Percentiles rank a stretch among this genome's conserved stretches.
These are phyloP conservation scores for Latrodectus geometricus DNA, from an alignment of 1,140 invertebrate genomes.

Conservation along the genomic window DNA sequence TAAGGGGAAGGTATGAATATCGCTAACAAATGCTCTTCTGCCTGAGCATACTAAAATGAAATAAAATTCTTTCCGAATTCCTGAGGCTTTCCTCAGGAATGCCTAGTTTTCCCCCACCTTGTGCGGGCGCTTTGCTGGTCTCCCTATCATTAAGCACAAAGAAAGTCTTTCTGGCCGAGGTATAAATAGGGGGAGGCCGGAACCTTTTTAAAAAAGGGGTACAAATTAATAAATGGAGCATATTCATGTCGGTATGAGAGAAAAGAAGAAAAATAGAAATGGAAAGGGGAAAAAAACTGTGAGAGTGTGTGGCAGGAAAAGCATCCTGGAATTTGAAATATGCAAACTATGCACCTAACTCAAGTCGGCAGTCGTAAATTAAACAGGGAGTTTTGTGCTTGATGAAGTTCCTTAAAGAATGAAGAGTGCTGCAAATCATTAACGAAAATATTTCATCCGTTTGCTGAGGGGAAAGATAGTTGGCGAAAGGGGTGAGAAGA, in stretches of 20 bases:
- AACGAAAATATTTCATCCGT: background rate
- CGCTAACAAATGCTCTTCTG: background rate
- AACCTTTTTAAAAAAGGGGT: background rate
- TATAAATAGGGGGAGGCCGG: background rate
- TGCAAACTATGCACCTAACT: background rate
- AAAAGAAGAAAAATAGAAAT: background rate
- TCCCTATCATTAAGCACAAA: background rate
- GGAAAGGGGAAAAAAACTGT: background rate
- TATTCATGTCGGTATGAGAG: background rate
- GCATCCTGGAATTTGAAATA: background rate
- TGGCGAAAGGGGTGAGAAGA: background rate
- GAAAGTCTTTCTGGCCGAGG: background rate
- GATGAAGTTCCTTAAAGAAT: background rate
- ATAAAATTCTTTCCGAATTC: slow-evolving; percentile 23
- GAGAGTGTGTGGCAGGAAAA: background rate
- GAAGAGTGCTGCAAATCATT: background rate
- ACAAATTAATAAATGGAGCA: background rate
- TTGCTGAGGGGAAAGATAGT: background rate
- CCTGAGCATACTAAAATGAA: background rate
- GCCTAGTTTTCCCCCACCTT: background rate
- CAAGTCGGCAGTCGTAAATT: background rate
- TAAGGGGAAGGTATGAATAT: background rate
- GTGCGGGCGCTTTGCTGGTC: background rate
- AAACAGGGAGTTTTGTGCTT: background rate
- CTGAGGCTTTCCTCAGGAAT: slow-evolving; percentile 42